Conservation (phyloP, 2,888 invertebrate genomes). For the Limnephilus lunatus region DNA sequence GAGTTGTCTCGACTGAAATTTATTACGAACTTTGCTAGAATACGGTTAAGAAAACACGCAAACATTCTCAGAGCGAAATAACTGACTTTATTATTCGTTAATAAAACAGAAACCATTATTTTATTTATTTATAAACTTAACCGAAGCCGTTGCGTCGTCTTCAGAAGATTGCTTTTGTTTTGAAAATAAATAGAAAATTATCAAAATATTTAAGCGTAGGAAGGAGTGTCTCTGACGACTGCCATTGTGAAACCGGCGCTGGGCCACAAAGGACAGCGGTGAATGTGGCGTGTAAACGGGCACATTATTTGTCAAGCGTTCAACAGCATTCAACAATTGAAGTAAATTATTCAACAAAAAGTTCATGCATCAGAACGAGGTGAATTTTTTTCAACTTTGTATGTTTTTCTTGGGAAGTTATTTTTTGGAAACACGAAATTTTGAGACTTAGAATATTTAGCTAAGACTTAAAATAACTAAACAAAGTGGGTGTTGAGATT, state of each 20-base stretch:
- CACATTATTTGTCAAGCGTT: background rate
- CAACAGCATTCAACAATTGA: background rate
- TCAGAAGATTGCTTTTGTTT: background rate
- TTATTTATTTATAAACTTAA: background rate
- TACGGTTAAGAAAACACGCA: background rate
- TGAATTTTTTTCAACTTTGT: background rate
- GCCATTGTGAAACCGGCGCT: constrained; percentile 6
- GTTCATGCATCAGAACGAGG: background rate
- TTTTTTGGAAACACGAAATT: background rate
- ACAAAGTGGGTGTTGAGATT: background rate
- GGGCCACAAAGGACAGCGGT: background rate
- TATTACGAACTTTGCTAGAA: background rate
- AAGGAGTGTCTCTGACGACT: constrained; percentile 1
- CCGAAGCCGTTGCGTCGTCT: background rate
- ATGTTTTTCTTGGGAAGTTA: background rate
- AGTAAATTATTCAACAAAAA: background rate
- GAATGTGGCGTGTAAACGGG: constrained; percentile 9
- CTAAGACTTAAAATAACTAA: background rate
- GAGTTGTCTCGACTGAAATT: background rate
- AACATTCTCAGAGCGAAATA: background rate
- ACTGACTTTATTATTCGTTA: constrained; percentile 2
- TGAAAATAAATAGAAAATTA: background rate
- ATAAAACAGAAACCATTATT: background rate
- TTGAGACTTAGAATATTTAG: background rate
- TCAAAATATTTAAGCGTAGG: constrained; percentile 2